Evolutionary conservation across 2,113 vertebrate genomes (phyloP).

Genomic region (Struthidea cinerea): DNA sequence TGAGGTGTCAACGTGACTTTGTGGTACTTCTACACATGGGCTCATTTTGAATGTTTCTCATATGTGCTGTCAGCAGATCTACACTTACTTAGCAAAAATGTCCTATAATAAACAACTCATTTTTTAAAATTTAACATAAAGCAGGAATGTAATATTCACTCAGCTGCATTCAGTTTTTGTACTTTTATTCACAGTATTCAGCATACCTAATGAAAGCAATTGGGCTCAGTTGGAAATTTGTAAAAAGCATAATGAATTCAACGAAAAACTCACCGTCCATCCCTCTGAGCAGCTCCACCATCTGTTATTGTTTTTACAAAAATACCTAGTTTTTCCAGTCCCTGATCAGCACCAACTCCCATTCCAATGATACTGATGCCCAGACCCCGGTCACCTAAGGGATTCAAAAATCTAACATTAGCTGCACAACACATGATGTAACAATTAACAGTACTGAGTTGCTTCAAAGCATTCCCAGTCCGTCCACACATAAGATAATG

Average conservation of each 20-base stretch:
- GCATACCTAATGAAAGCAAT: not conserved
- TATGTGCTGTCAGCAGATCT: not conserved
- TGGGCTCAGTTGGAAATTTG: not conserved
- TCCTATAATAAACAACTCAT: not conserved
- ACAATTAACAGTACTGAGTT: not conserved
- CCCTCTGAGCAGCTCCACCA: constrained; percentile 83
- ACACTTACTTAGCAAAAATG: not conserved
- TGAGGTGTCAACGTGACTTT: not conserved
- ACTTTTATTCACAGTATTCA: not conserved
- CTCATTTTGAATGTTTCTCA: not conserved
- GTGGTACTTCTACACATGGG: not conserved
- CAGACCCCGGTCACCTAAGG: constrained; percentile 85
- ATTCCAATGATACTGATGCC: constrained; percentile 95
- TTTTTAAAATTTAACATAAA: not conserved
- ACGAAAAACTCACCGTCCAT: constrained; percentile 78
- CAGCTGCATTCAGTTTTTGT: not conserved
- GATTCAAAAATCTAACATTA: not conserved
- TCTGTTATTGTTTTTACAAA: constrained; percentile 94
- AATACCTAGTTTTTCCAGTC: constrained; percentile 90
- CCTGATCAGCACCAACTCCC: constrained; percentile 92
- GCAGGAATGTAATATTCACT: not conserved
- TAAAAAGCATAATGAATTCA: not conserved
- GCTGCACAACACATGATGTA: not conserved
- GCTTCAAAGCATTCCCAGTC: not conserved
- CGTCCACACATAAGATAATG: not conserved